Base-by-base conservation (phyloP, 2,113 vertebrate genomes). In the Cnemophilus loriae region DNA sequence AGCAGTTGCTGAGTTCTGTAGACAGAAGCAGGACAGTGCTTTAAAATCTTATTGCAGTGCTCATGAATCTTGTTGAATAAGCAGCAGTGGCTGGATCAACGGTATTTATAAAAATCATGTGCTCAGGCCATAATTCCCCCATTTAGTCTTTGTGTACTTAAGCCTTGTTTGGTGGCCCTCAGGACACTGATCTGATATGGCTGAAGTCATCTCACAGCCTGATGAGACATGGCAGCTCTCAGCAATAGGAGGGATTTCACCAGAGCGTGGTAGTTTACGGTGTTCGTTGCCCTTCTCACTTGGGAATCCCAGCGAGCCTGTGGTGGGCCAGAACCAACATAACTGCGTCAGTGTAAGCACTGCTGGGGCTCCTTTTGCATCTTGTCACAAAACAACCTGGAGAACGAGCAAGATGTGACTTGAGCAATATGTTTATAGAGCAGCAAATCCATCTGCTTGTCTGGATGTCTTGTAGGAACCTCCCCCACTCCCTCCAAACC, bases 221-320 rank as follows among this genome's bases (percentile, higher is more conserved):
- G 53, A 21, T 53, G 74, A 42, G 61, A 53, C 0, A 1, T 32
- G 65, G 37, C 89, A 89, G 69, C 77, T 41, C 5, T 4, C 30
- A 22, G 53, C 1, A 3, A 3, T 9, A 42, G 87, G 26, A 91
- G n/a, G 12, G 12, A 5, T 69, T 47, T 77, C 3, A 4, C 23
- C 52, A 20, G 22, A 46, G 70, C 3, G 1, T 46, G 0, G 0
- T 75, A 68, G 27, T 49, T 70, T 23, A 0, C 30, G 20, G 50
- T 49, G 65, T 52, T 27, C 33, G 13, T 21, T 60, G 22, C 12
- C 1, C 39, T 55, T 65, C 49, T 69, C 32, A 1, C 33, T 19
- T 39, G 42, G 42, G 75, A 78, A 21, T 69, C 57, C 42, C 44
- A 20, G 44, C 0, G 21, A 87, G 69, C 32, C 73, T 7, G 20